Evolutionary conservation across 2,888 invertebrate genomes (phyloP), one percentile per base, ranked within the genome.

Genomic region (Periphyllus acericola): DNA sequence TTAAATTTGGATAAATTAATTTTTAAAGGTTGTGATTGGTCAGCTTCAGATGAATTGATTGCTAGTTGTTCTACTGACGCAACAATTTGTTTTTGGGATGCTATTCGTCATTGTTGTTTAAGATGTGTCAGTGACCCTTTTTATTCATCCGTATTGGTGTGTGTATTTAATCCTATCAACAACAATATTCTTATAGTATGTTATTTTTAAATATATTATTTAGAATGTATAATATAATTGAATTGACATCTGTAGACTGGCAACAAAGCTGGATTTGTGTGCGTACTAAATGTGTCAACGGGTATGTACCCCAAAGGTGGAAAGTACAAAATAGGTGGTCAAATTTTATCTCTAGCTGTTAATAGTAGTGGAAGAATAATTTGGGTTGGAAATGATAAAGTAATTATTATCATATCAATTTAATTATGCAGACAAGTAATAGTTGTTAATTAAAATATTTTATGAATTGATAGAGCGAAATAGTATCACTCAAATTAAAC

Each of bases 181-280:
- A 96, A 96, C 91, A 97, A 97, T 92, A 94, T 96, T 93, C 94
- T 96, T 90, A 94, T 96, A 90, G 95, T 95, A 95, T 95, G 95
- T 94, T 94, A 60, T 72, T 79, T 55, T 34, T 94, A 40, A 55
- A 71, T 34, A 14, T 89, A 91, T 74, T 84, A 29, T 85, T 36
- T 32, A 32, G 11, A 71, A 68, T 71, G 5, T 36, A 34, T 29
- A 32, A 25, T 36, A 74, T 66, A 32, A 89, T 81, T 79, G 40
- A 71, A 74, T 60, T 55, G n/a, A 79, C 25, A n/a, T 74, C 21
- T 83, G 14, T 89, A 95, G 94, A 94, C 94, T 75, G 96, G 96
- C 0, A 96, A 95, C 91, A 93, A 94, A 19, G 93, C 93, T 90
- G 96, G 96, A 21, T 93, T 95, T 92, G 93, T 97, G 1, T 94